Conservation (phyloP, 2,113 vertebrate species). For the Amblyornis subalaris region DNA sequence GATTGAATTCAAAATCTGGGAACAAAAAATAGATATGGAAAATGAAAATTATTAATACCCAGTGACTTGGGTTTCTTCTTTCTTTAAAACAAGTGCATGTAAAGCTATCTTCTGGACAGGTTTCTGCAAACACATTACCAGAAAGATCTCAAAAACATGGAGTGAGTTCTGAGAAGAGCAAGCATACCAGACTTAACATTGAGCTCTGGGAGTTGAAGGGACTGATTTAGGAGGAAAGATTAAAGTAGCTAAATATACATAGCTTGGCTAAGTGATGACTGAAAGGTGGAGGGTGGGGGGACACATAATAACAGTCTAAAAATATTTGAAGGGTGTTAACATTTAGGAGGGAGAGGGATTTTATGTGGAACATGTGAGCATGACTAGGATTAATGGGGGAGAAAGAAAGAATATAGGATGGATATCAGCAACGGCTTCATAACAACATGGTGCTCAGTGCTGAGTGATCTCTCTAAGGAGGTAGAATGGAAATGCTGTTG, state of each 20-base stretch:
- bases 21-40: neutral
- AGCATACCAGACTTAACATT: conserved; percentile 2
- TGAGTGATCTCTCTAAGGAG: neutral
- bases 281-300: conserved; percentile 42
- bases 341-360: conserved; percentile 49
- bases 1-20: neutral
- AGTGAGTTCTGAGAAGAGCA: conserved; percentile 27
- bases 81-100: neutral
- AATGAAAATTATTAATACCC: neutral
- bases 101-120: neutral
- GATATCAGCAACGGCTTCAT: neutral
- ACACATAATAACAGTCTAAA: conserved; percentile 59
- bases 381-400: conserved; percentile 52
- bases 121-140: neutral
- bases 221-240: conserved; percentile 62
- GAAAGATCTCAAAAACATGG: conserved; percentile 14
- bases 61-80: neutral
- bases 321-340: conserved; percentile 65
- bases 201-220: conserved; percentile 27
- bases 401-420: conserved; percentile 25
- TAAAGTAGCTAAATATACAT: conserved; percentile 64
- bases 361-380: conserved; percentile 46
- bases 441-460: neutral
- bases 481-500: neutral
- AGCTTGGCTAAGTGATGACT: conserved; percentile 49